Evolutionary conservation across 2,888 invertebrate genomes (phyloP).

Genomic region (Anodontia alba): DNA sequence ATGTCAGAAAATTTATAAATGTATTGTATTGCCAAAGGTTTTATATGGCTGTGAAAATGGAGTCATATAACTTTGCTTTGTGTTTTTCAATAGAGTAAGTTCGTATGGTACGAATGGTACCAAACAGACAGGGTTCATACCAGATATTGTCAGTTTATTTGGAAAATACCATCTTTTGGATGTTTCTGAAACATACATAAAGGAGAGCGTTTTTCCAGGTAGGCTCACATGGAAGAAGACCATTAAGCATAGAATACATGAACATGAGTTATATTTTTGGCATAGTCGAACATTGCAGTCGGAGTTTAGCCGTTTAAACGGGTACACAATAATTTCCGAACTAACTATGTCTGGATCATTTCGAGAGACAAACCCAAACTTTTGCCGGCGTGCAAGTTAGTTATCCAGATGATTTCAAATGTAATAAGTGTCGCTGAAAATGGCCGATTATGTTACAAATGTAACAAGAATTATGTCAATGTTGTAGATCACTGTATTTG

Average conservation of each 20-base stretch:
- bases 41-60: constrained; percentile 46
- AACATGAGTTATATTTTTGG: neutral
- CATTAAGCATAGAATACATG: neutral
- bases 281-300: neutral
- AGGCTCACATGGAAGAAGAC: neutral
- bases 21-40: constrained; percentile 25
- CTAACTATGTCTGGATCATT: neutral
- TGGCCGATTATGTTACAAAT: neutral
- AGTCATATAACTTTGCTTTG: neutral
- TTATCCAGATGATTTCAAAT: neutral
- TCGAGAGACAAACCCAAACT: neutral
- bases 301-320: neutral
- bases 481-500: too few relatives aligned
- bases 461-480: neutral
- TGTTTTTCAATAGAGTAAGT: constrained; percentile 16
- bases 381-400: neutral
- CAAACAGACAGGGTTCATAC: constrained; percentile 1
- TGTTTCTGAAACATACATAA: neutral
- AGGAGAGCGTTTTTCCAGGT: neutral
- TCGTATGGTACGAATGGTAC: neutral
- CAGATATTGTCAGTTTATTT: too few relatives aligned
- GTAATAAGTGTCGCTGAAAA: neutral
- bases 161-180: neutral
- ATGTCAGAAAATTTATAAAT: constrained; percentile 22
- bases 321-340: neutral